Percentiles rank a stretch among this genome's conserved stretches.
These are phyloP conservation scores for Pseudomyrmex concolor DNA, from an alignment of 1,140 invertebrate species.

Conservation along the genomic window DNA sequence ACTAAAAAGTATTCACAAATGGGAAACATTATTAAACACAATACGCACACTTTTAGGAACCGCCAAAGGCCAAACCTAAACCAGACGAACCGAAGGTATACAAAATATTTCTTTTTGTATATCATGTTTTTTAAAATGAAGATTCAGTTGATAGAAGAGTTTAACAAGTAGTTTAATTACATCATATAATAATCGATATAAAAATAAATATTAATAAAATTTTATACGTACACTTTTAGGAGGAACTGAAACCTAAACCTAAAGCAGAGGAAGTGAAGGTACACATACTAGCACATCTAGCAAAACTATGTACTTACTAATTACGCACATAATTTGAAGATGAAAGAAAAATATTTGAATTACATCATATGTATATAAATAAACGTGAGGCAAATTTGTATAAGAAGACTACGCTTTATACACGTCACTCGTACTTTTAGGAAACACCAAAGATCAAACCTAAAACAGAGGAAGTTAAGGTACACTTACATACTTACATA, in stretches of 20 bases:
- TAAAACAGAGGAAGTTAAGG: constrained; percentile 76
- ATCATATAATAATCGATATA: neutral
- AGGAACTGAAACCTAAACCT: constrained; percentile 56
- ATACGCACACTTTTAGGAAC: constrained; percentile 67
- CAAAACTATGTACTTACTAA: neutral
- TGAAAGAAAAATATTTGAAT: neutral
- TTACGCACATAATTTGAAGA: neutral
- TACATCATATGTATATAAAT: neutral
- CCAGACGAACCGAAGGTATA: constrained; percentile 74
- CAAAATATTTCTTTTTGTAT: constrained; percentile 35
- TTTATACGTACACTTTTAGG: constrained; percentile 62
- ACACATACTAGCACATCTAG: constrained; percentile 45
- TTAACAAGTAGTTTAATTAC: neutral
- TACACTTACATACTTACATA: constrained; percentile 66
- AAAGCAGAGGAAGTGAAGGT: constrained; percentile 71
- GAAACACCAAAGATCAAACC: constrained; percentile 21
- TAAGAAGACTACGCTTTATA: neutral
- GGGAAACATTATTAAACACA: constrained; percentile 20
- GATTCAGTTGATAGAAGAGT: neutral
- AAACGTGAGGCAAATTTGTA: neutral
- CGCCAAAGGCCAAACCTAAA: constrained; percentile 68
- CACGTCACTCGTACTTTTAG: constrained; percentile 30
- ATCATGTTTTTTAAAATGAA: neutral
- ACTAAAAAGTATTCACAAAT: neutral
- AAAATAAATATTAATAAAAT: constrained; percentile 8